Evolutionary conservation across 2,113 vertebrate genomes (phyloP), one percentile per base, ranked within the genome.

Genomic region (Poicephalus meyeri): DNA sequence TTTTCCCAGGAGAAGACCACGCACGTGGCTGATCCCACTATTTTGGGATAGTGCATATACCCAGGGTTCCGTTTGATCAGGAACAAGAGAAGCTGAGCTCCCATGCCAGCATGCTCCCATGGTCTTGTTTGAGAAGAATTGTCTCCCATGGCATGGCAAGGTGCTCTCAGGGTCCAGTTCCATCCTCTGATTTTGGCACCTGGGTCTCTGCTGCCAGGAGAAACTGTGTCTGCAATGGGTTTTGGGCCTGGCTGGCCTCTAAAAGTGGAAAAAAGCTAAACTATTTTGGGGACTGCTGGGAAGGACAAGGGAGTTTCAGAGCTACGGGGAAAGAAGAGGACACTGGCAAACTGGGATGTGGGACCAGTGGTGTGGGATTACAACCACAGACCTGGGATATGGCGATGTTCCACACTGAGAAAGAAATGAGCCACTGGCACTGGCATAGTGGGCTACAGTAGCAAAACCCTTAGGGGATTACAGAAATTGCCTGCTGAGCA

Each of bases 1-100:
- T 80, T 96, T 97, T 97, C 96, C 90, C 95, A 94, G 33, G 49
- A 86, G 72, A 83, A 92, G 26, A 24, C 53, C 74, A 26, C 44
- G 68, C 80, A 76, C 0, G 3, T 71, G 74, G 63, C 80, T 73
- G 65, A 35, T 73, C 69, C 88, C 60, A 33, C 58, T 94, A 11
- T 68, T 96, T 88, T 80, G 77, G 90, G 88, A 84, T 64, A 55
- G 61, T 16, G 5, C 9, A 24, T 50, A 17, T 70, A 58, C 28
- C 13, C 1, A 0, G 39, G 35, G 35, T 80, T 91, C 25, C 23
- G 26, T 42, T 47, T 35, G 39, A 21, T 26, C 13, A 50, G 55
- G 71, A 90, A 16, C 7, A 42, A 29, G 74, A 46, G 74, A 46
- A 73, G 72, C 82, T 86, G 58, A 82, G 28, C 15, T 86, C 47